Evolutionary conservation across 1,140 invertebrate genomes (phyloP), one percentile per base, ranked within the genome.

Genomic region (Drosophila elegans): DNA sequence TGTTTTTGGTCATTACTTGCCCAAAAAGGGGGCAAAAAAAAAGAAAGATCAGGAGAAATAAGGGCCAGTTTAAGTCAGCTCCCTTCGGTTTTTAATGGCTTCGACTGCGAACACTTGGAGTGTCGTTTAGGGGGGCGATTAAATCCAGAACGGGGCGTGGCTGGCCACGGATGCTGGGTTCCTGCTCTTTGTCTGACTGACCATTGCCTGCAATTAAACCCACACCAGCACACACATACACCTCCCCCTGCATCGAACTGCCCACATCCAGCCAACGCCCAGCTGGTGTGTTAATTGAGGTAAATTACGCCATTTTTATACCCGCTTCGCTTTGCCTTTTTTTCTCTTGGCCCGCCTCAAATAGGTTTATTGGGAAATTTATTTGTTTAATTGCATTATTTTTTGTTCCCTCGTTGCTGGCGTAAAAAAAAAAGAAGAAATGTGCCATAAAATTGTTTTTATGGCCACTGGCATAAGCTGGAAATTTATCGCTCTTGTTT

Each of bases 231-330:
- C 53, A 12, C 38, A 7, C 25, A 54, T 54, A 36, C 3, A 0
- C 34, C 32, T 39, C 39, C 48, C 39, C 45, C 48, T 56, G 69
- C 75, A 83, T 74, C 68, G 74, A 82, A 64, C 74, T 62, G 73
- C 74, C 71, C 62, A 21, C 1, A 21, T 52, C 32, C n/a, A n/a
- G 38, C 32, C 52, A 48, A 25, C 46, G 36, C 38, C 49, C 81
- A 88, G 63, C 84, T 88, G 79, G 79, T 78, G 84, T 89, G 83
- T 88, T 88, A 88, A 88, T 88, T 88, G 83, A 89, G 84, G 84
- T 88, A 88, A 88, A 88, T 88, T 88, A 88, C 84, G 80, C 69
- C 45, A 76, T 84, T 85, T 83, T 71, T 76, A 61, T 62, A 34
- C 68, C 57, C 6, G 6, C 36, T 45, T 25, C 38, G 7, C 13